These are phyloP conservation scores for Limonius californicus DNA, from an alignment of 1,140 invertebrate genomes.

Conservation along the genomic window DNA sequence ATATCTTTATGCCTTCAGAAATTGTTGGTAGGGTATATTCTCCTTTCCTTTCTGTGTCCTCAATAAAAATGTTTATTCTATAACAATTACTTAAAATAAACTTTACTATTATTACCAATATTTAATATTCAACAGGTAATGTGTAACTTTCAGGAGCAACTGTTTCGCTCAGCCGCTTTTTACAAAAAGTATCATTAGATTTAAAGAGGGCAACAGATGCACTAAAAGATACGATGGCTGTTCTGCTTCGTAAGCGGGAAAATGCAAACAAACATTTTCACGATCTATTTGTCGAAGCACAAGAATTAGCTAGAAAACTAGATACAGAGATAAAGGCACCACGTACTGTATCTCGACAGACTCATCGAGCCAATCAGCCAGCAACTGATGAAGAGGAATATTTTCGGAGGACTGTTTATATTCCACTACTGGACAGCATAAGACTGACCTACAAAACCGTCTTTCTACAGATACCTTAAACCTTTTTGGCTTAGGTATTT, in stretches of 20 bases:
- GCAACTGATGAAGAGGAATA: neutral
- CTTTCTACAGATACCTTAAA: no score
- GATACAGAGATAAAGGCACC: neutral
- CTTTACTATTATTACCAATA: no score
- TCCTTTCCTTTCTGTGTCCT: no score
- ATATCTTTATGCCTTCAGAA: no score
- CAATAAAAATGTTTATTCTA: no score
- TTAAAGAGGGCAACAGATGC: neutral
- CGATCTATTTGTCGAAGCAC: neutral
- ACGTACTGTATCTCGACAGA: neutral
- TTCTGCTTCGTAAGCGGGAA: neutral
- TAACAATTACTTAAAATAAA: no score
- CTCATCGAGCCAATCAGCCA: neutral
- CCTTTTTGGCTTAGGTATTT: no score
- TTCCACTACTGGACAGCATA: no score
- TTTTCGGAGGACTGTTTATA: no score
- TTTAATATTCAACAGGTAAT: no score
- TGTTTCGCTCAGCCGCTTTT: neutral
- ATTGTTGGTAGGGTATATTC: no score
- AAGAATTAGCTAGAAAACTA: neutral
- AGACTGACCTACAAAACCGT: no score
- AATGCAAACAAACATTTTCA: neutral
- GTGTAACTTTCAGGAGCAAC: neutral
- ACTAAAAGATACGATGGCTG: neutral
- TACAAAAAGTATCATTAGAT: neutral